Percentiles rank a stretch among this genome's conserved stretches.
These are phyloP conservation scores for Struthio camelus DNA, from an alignment of 2,113 vertebrate species.

Conservation along the genomic window DNA sequence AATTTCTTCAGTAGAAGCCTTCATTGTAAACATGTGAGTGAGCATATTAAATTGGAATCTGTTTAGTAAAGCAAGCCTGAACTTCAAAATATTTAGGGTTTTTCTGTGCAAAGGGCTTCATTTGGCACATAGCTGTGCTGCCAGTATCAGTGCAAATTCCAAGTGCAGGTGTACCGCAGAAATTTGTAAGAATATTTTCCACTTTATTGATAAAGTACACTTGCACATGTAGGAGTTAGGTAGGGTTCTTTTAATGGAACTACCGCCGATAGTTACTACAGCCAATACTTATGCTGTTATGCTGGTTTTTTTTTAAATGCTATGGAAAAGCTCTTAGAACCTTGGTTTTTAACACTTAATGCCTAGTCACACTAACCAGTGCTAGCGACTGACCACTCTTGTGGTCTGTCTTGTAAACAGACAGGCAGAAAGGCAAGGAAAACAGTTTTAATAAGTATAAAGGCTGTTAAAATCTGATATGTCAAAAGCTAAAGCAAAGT, in stretches of 20 bases:
- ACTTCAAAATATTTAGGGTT: not conserved
- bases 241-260: not conserved
- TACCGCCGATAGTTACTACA: not conserved
- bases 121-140: not conserved
- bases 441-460: not conserved
- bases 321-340: too few relatives aligned
- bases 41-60: not conserved
- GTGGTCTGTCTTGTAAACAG: too few relatives aligned
- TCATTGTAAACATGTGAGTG: not conserved
- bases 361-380: not conserved
- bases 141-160: not conserved
- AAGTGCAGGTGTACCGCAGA: rapidly evolving
- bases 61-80: not conserved
- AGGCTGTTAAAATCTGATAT: not conserved
- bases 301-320: too few relatives aligned
- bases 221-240: not conserved
- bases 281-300: not conserved
- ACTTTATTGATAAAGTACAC: not conserved
- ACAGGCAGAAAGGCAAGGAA: not conserved
- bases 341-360: too few relatives aligned
- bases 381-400: not conserved
- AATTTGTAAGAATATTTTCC: not conserved
- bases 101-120: not conserved
- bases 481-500: not conserved
- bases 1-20: not conserved